Conservation (phyloP, 30 jellyfish, hydroid and myxozoan genomes). For the Aurelia coerulea region DNA sequence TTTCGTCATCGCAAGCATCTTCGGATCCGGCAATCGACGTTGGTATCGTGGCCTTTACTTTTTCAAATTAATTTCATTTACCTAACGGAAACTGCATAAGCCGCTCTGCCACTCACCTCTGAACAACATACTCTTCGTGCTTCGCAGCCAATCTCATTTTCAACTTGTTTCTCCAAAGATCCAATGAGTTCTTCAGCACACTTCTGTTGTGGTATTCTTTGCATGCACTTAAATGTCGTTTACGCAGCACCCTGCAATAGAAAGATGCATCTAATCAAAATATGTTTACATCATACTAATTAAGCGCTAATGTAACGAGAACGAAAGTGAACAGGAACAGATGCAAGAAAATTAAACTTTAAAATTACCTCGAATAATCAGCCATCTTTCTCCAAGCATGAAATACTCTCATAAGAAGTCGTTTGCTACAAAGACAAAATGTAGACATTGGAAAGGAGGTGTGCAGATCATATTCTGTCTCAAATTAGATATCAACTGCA, state of each 20-base stretch:
- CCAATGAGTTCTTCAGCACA: constrained; percentile 5
- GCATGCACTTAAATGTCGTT: constrained; percentile 62
- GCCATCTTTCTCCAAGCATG: constrained; percentile 60
- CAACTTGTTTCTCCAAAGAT: constrained; percentile 22
- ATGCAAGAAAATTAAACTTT: neutral
- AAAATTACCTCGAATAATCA: constrained; percentile 31
- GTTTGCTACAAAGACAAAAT: constrained; percentile 15
- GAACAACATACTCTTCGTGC: neutral
- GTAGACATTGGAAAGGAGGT: neutral
- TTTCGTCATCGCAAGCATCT: too few species aligned
- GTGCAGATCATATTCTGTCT: too few species aligned
- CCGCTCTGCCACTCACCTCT: neutral
- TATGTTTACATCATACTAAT: too few species aligned
- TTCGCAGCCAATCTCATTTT: neutral
- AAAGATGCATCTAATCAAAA: too few species aligned
- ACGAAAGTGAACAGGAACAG: neutral
- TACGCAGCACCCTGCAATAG: constrained; percentile 30
- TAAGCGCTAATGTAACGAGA: too few species aligned
- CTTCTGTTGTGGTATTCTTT: constrained; percentile 55
- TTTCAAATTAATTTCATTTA: too few species aligned
- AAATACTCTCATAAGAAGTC: constrained; percentile 37
- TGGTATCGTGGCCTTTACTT: too few species aligned
- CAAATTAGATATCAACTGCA: too few species aligned
- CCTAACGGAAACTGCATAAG: too few species aligned
- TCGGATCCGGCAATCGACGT: too few species aligned